Conservation (phyloP, 2,113 vertebrate species). For the Meles meles region DNA sequence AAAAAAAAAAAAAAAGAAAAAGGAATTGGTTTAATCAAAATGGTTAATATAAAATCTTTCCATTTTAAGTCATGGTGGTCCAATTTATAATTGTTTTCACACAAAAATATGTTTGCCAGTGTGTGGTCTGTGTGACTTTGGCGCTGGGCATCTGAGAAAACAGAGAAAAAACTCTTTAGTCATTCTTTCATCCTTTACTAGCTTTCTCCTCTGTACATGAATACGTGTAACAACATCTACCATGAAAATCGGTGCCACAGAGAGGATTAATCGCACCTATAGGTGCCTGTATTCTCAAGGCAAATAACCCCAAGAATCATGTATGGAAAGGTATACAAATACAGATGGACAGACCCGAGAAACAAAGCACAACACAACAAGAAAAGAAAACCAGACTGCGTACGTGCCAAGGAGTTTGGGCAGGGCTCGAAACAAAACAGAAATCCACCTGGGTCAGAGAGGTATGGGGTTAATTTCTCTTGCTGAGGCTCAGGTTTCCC, state of each 20-base stretch:
- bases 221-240: neutral
- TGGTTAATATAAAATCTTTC: neutral
- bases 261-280: neutral
- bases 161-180: neutral
- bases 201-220: neutral
- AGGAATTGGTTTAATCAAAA: neutral
- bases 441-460: slow-evolving; percentile 35
- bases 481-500: slow-evolving; percentile 23
- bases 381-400: neutral
- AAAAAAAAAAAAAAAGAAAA: neutral
- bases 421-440: neutral
- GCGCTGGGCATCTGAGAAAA: neutral
- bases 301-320: neutral
- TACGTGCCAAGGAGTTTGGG: neutral
- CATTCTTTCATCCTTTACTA: neutral
- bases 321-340: neutral
- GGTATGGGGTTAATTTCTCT: neutral
- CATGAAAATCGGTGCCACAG: neutral
- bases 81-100: neutral
- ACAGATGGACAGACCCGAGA: neutral
- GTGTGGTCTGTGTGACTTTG: neutral
- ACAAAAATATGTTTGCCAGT: neutral
- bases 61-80: neutral
- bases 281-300: neutral
- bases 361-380: neutral